These are phyloP conservation scores for Mormyrops attenuatus DNA, from an alignment of 2,797 vertebrate genomes.

Conservation along the genomic window DNA sequence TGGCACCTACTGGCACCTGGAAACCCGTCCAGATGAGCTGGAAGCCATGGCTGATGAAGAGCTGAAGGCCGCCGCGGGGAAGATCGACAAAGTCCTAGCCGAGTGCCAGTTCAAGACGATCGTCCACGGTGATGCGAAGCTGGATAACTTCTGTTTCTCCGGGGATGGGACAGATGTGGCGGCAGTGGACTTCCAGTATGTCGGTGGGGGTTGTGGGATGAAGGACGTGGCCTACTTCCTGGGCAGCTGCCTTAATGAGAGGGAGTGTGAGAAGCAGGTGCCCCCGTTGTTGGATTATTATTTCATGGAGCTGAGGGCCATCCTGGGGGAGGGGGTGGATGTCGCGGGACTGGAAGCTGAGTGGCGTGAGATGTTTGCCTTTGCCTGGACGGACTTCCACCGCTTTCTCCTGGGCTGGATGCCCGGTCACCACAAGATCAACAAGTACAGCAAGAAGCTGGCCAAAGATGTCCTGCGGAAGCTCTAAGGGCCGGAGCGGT, in stretches of 20 bases:
- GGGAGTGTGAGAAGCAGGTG: conserved; percentile 56
- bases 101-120: conserved; percentile 60
- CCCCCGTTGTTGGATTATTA: conserved; percentile 55
- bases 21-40: conserved; percentile 67
- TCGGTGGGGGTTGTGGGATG: conserved; percentile 67
- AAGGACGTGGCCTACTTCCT: conserved; percentile 67
- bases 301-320: conserved; percentile 52
- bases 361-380: conserved; percentile 65
- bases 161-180: conserved; percentile 49
- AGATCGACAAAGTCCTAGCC: conserved; percentile 58
- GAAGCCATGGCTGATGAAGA: conserved; percentile 53
- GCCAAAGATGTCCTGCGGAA: conserved; percentile 54
- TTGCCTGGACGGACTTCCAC: conserved; percentile 68
- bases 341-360: conserved; percentile 56
- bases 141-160: conserved; percentile 71
- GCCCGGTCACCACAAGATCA: conserved; percentile 65
- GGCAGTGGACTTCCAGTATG: conserved; percentile 70
- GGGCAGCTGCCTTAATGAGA: conserved; percentile 64
- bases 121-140: conserved; percentile 66
- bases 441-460: conserved; percentile 59
- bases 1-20: conserved; percentile 72
- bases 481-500: conserved; percentile 6
- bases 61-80: conserved; percentile 55
- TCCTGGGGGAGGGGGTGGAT: conserved; percentile 43
- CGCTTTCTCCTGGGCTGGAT: conserved; percentile 71